Evolutionary conservation across 2,888 invertebrate species (phyloP).

Genomic region (Malacosoma neustria): DNA sequence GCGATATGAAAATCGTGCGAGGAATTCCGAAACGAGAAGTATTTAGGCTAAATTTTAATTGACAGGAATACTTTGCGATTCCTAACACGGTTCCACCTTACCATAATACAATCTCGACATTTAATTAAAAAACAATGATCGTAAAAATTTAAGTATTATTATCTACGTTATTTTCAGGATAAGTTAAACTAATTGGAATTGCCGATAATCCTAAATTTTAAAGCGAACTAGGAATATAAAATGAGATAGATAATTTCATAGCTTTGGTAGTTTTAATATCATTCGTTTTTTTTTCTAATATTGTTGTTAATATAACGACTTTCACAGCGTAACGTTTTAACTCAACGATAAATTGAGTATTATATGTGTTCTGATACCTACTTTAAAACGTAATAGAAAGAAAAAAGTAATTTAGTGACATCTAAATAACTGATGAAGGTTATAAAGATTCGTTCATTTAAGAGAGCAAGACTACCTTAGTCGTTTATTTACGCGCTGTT

Average conservation of each 20-base stretch:
- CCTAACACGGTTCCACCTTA: slow-evolving; percentile 69
- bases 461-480: slow-evolving; percentile 46
- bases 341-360: slow-evolving; percentile 38
- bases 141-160: slow-evolving; percentile 17
- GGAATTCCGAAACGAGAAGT: slow-evolving; percentile 38
- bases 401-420: slow-evolving; percentile 22
- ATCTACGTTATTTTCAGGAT: slow-evolving; percentile 55
- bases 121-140: slow-evolving; percentile 5
- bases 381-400: slow-evolving; percentile 27
- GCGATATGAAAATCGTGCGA: slow-evolving; percentile 16
- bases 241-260: slow-evolving; percentile 72
- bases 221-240: slow-evolving; percentile 72
- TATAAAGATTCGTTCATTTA: slow-evolving; percentile 6
- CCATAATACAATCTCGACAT: slow-evolving; percentile 50
- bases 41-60: slow-evolving; percentile 38
- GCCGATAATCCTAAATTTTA: slow-evolving; percentile 68
- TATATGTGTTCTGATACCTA: slow-evolving; percentile 32
- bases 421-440: slow-evolving; percentile 20
- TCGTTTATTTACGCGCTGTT: slow-evolving; percentile 24
- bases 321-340: slow-evolving; percentile 14
- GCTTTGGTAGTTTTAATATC: slow-evolving; percentile 69
- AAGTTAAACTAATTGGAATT: slow-evolving; percentile 63
- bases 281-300: slow-evolving; percentile 30
- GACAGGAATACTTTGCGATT: slow-evolving; percentile 38
- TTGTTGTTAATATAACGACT: slow-evolving; percentile 23